Base-by-base conservation (phyloP, 1,140 invertebrate species). In the Oreohelix idahoensis region DNA sequence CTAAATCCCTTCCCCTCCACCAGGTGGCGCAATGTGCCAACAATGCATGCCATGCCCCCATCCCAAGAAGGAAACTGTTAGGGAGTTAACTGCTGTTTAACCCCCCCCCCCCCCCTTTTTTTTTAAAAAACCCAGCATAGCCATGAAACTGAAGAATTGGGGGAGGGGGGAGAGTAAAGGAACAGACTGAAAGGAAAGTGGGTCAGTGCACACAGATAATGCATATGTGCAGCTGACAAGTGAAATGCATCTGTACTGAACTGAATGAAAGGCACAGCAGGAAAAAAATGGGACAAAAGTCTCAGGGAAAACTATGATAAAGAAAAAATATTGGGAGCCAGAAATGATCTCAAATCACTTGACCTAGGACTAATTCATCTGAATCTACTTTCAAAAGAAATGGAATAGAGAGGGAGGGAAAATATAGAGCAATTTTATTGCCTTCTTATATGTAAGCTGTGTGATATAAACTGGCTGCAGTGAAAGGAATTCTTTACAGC, bases 191-290 rank as follows among this genome's bases (percentile, higher is more conserved):
- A 58, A 26, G 26, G 51, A 58, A 58, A 58, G 51, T 58, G 20
- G 51, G 51, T 58, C 51, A 58, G 51, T 58, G 51, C 51, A 58
- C 51, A 58, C 51, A 58, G 51, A 58, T 58, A 58, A 58, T 58
- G 51, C 51, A 58, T 58, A 26, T 58, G 51, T 58, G 51, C 51
- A 58, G 51, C 51, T 58, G 51, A 26, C 51, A 58, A 20, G 15
- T 26, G 26, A 58, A 23, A 58, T 58, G 51, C 51, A 58, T 58
- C 20, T 26, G 2, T 58, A 58, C 51, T 58, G 51, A 4, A 20
- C 26, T 23, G 23, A 23, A 26, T 58, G 51, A 26, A 58, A 26
- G 51, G 51, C 15, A 58, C 8, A 23, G 51, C 51, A 4, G 51
- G 51, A 23, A 26, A 5, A 58, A 20, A 26, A 26, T 23, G 26